Percentiles rank a stretch among this genome's conserved stretches.
Evolutionary conservation across 2,888 invertebrate genomes (phyloP).

Genomic region (Hyles lineata): DNA sequence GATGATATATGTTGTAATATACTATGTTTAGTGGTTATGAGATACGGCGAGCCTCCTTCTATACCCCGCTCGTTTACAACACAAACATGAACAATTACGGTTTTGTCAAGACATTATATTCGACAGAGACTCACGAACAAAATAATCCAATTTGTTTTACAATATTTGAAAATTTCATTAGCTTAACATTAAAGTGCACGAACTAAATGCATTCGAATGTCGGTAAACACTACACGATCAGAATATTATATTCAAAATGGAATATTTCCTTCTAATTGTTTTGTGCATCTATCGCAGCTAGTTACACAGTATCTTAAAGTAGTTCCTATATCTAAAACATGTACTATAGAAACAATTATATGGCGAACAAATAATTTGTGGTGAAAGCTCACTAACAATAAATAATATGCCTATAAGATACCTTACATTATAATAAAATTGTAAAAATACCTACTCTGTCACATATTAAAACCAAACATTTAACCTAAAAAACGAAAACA

Average conservation of each 20-base stretch:
- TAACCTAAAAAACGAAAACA: too few relatives aligned
- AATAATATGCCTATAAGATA: conserved; percentile 44
- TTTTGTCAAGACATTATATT: conserved; percentile 70
- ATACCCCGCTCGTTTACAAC: conserved; percentile 15
- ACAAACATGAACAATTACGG: conserved; percentile 43
- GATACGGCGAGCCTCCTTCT: not conserved
- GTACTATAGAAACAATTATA: conserved; percentile 54
- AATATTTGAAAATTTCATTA: conserved; percentile 11
- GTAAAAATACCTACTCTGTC: conserved; percentile 51
- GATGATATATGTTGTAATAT: not conserved
- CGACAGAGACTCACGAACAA: conserved; percentile 43
- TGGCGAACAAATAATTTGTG: conserved; percentile 59
- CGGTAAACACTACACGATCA: conserved; percentile 41
- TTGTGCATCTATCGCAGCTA: conserved; percentile 63
- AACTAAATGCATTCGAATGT: conserved; percentile 41
- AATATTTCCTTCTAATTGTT: conserved; percentile 47
- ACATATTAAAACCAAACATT: not conserved
- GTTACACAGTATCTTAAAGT: conserved; percentile 63
- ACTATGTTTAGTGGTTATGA: not conserved
- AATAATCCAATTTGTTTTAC: conserved; percentile 31
- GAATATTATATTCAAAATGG: conserved; percentile 41
- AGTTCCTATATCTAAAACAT: conserved; percentile 62
- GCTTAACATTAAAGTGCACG: conserved; percentile 34
- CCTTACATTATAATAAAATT: conserved; percentile 47
- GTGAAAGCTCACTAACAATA: conserved; percentile 55